These are phyloP conservation scores for Neolamprologus toae DNA, from an alignment of 2,113 vertebrate genomes.

Conservation along the genomic window DNA sequence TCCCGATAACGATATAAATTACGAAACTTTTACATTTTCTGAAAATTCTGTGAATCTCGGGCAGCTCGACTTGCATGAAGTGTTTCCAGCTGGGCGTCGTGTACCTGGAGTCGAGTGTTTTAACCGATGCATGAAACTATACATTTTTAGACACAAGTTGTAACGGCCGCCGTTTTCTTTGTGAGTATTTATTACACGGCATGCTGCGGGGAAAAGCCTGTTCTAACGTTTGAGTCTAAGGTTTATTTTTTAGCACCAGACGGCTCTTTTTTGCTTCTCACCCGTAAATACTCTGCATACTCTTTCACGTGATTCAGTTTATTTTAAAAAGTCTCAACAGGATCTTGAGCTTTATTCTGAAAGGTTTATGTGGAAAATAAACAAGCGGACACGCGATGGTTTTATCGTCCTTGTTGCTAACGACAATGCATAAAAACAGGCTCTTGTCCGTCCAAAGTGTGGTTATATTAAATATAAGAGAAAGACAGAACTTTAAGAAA, in stretches of 20 bases:
- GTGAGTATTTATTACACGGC: neutral
- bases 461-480: too few species aligned
- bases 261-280: fast-evolving
- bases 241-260: neutral
- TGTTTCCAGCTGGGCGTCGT: fast-evolving
- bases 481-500: too few species aligned
- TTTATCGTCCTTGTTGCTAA: too few species aligned
- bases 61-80: fast-evolving
- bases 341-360: neutral
- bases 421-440: fast-evolving
- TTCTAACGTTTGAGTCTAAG: neutral
- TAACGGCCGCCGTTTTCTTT: fast-evolving
- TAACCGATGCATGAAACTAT: fast-evolving
- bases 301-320: neutral
- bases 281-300: fast-evolving
- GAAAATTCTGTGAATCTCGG: fast-evolving
- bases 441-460: fast-evolving
- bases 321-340: neutral
- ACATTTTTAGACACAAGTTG: neutral
- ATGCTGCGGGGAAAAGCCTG: fast-evolving
- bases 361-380: too few species aligned
- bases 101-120: neutral
- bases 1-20: neutral
- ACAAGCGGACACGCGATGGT: fast-evolving
- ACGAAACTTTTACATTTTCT: fast-evolving